Evolutionary conservation across 2,113 vertebrate genomes (phyloP).

Genomic region (Nestor notabilis): DNA sequence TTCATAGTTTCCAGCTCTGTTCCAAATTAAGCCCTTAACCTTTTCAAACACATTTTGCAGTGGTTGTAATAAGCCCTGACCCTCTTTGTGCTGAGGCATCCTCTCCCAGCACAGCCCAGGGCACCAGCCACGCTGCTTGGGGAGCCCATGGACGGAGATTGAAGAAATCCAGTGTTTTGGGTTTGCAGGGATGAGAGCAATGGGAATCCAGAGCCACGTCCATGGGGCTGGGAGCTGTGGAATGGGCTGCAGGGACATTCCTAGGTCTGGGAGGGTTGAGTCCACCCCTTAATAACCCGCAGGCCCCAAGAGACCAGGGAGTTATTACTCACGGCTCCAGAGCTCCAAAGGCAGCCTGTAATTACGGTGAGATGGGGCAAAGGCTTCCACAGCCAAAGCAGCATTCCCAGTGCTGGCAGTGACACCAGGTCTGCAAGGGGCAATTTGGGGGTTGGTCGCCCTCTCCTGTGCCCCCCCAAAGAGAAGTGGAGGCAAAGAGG

Average conservation of each 20-base stretch:
- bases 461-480: background rate
- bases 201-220: background rate
- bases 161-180: accelerated
- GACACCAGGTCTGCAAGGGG: background rate
- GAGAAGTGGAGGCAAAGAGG: background rate
- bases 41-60: conserved; percentile 25
- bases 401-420: background rate
- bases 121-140: background rate
- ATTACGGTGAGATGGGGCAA: background rate
- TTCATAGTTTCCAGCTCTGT: conserved; percentile 56
- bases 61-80: background rate
- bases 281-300: background rate
- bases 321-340: background rate
- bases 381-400: background rate
- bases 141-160: accelerated
- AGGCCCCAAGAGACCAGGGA: background rate
- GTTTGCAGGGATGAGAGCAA: background rate
- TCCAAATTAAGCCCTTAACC: conserved; percentile 27
- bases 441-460: background rate
- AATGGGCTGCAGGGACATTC: background rate
- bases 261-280: background rate
- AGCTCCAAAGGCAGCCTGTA: background rate
- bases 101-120: background rate
- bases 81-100: background rate
- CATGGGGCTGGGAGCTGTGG: background rate